Conservation (phyloP, 2,113 vertebrate genomes). For the Chaenocephalus aceratus region DNA sequence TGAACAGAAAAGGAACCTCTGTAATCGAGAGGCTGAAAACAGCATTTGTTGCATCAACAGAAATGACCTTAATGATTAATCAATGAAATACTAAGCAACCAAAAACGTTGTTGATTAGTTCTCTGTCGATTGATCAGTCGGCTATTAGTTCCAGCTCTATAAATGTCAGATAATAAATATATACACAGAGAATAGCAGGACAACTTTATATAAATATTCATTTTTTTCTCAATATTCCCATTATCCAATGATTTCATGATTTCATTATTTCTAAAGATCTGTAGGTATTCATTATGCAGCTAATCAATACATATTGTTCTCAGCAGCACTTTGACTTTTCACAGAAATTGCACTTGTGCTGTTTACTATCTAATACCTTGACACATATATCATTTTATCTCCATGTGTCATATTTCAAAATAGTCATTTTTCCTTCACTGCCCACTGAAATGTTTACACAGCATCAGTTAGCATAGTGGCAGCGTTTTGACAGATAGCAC, state of each 20-base stretch:
- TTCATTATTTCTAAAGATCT: not conserved
- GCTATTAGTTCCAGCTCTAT: too few species aligned
- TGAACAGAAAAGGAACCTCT: too few species aligned
- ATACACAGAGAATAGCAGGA: not conserved
- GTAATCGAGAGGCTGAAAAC: too few species aligned
- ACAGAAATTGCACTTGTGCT: slow-evolving; percentile 6
- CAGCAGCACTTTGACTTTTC: not conserved
- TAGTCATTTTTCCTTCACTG: slow-evolving; percentile 38
- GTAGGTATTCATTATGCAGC: not conserved
- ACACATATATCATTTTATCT: slow-evolving; percentile 4
- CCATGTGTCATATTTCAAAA: slow-evolving; percentile 26
- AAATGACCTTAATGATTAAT: too few species aligned
- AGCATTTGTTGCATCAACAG: too few species aligned
- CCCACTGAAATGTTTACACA: slow-evolving; percentile 44
- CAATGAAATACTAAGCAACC: too few species aligned
- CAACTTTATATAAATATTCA: not conserved
- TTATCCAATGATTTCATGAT: not conserved
- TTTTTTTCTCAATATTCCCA: not conserved
- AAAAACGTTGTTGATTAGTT: too few species aligned
- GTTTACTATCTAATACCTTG: slow-evolving; percentile 29
- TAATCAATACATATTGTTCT: not conserved
- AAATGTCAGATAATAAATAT: too few species aligned
- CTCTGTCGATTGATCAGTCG: too few species aligned
- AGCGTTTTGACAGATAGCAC: slow-evolving; percentile 60
- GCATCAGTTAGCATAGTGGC: slow-evolving; percentile 32